Evolutionary conservation across 2,797 vertebrate species (phyloP).

Genomic region (Leucoraja ocellata): DNA sequence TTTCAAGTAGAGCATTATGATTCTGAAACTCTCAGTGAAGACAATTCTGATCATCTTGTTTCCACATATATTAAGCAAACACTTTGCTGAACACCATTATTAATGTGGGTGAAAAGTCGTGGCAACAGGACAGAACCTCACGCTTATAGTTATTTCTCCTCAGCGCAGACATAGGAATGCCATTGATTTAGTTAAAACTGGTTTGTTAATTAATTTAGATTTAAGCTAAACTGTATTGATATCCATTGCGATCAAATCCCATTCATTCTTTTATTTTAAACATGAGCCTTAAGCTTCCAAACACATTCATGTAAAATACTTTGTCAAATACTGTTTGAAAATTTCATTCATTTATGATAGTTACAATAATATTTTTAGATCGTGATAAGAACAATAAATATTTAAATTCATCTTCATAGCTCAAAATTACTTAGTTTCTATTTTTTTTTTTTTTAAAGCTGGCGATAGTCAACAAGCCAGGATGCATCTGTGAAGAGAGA

Average conservation of each 20-base stretch:
- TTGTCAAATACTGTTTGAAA: neutral
- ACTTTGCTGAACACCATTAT: neutral
- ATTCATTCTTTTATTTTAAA: neutral
- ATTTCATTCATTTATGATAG: neutral
- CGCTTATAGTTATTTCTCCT: neutral
- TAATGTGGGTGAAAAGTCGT: neutral
- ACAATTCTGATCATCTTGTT: neutral
- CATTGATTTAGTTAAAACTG: neutral
- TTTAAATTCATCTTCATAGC: neutral
- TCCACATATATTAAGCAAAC: neutral
- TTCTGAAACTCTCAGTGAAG: neutral
- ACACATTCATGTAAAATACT: neutral
- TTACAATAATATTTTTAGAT: neutral
- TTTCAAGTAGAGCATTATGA: neutral
- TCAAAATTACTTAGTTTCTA: neutral
- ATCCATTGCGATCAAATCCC: neutral
- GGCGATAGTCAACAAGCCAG: no score
- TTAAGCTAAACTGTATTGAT: neutral
- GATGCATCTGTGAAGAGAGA: no score
- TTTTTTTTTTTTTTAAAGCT: no score
- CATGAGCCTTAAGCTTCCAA: neutral
- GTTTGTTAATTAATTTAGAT: neutral
- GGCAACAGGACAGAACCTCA: neutral
- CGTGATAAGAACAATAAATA: neutral
- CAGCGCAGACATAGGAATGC: neutral